Percentiles rank a stretch among this genome's conserved stretches.
Evolutionary conservation across 2,888 invertebrate genomes (phyloP).

Genomic region (Drosophila neotestacea): DNA sequence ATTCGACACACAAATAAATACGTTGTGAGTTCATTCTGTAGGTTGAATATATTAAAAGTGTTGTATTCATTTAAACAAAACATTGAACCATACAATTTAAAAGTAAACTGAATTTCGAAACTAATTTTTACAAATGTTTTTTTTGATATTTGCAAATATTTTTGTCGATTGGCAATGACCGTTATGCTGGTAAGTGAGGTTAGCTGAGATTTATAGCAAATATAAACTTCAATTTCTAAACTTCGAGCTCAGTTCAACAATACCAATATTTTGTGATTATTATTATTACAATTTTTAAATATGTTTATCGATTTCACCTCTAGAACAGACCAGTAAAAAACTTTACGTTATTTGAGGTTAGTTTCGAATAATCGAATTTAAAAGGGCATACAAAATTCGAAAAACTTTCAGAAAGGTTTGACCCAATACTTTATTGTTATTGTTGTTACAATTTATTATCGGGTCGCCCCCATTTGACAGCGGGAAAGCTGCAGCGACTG

Average conservation of each 20-base stretch:
- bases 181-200: too few species aligned
- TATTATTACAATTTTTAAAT: too few species aligned
- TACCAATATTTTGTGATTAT: too few species aligned
- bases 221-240: too few species aligned
- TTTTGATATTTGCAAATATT: not conserved
- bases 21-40: not conserved
- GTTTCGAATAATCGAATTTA: not conserved
- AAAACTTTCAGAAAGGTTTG: not conserved
- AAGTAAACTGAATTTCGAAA: too few species aligned
- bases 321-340: not conserved
- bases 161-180: not conserved
- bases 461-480: slow-evolving; percentile 44
- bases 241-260: too few species aligned
- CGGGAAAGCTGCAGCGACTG: slow-evolving; percentile 41
- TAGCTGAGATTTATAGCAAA: too few species aligned
- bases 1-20: not conserved
- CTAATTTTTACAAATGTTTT: not conserved
- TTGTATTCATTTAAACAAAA: too few species aligned
- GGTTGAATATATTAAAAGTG: slow-evolving; percentile 6
- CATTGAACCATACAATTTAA: too few species aligned
- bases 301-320: not conserved
- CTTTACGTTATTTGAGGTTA: not conserved
- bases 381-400: slow-evolving; percentile 28
- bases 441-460: slow-evolving; percentile 44
- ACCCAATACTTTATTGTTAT: slow-evolving; percentile 22